phyloP scores from a whole-genome alignment of 2,888 invertebrate genomes.

The Xylota sylvarum region DNA sequence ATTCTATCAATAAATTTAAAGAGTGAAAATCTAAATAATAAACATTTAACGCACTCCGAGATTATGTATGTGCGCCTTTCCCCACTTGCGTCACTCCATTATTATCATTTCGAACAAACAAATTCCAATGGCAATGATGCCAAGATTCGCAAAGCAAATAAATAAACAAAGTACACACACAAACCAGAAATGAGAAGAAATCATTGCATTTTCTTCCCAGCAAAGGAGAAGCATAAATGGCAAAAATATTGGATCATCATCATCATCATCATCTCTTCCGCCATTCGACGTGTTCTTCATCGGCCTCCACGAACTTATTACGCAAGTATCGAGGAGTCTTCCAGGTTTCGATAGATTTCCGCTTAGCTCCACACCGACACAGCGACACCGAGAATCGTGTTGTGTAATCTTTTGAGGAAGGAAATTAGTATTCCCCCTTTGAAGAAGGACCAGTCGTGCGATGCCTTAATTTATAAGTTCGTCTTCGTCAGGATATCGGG shows the following conservation, averaged over 20 bases:
- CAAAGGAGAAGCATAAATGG: conserved; percentile 38
- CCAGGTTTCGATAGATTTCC: conserved; percentile 28
- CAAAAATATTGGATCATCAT: conserved; percentile 51
- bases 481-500: conserved; percentile 36
- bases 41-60: conserved; percentile 24
- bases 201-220: conserved; percentile 28
- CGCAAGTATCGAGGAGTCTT: conserved; percentile 26
- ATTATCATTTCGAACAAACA: conserved; percentile 33
- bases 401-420: conserved; percentile 40
- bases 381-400: background rate
- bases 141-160: conserved; percentile 43
- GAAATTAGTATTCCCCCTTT: conserved; percentile 52
- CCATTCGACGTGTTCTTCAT: background rate
- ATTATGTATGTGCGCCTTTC: conserved; percentile 13
- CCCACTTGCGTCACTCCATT: conserved; percentile 35
- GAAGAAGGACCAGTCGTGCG: conserved; percentile 46
- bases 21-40: conserved; percentile 36
- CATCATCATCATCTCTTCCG: conserved; percentile 46
- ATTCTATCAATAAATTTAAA: conserved; percentile 13
- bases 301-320: conserved; percentile 6
- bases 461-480: conserved; percentile 51
- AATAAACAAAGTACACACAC: conserved; percentile 36
- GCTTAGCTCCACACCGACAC: background rate
- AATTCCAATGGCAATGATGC: conserved; percentile 32
- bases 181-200: conserved; percentile 19